Base-by-base conservation (phyloP, 2,888 invertebrate genomes). In the Drosophila nigritarsus region DNA sequence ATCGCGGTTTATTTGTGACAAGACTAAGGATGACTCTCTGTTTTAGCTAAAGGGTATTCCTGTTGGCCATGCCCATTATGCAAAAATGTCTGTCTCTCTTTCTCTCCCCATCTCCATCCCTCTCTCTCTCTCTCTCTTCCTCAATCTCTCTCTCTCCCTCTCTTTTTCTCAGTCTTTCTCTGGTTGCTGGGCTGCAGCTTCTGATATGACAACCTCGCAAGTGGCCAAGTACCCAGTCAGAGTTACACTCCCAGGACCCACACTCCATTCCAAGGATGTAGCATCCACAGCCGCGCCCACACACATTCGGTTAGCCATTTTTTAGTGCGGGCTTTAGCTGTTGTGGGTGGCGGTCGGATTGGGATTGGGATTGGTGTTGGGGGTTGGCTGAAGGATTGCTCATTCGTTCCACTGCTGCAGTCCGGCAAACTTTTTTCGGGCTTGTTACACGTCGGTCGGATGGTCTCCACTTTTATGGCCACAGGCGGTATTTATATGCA, bases 401-500 rank as follows among this genome's bases (percentile, higher is more conserved):
- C 67, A 76, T 76, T 80, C 75, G 71, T 62, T 72, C 61, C 56
- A 56, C 61, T 65, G 65, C 59, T 79, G 77, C 66, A 72, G 68
- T 68, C 60, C 70, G 29, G 65, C 60, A 77, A 77, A 74, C 66
- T 83, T 74, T 83, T 81, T 74, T 70, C 27, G 64, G 74, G 73
- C 73, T 75, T 78, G 83, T 80, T 86, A 79, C 87, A 90, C 91
- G 89, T 87, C 87, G 90, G 89, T 90, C 86, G 87, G 84, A 90
- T 91, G 90, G 90, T 90, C 91, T 91, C 90, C 91, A 85, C 85
- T 89, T 91, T 91, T 91, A 91, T 91, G 91, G 91, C 91, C 91
- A 91, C 91, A 91, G 91, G 91, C 91, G 91, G 91, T 91, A 91
- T 91, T 91, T 91, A 91, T 91, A 91, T 90, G 91, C 89, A 90